phyloP scores from a whole-genome alignment of 2,888 invertebrate species.

The Drosophila borealis region DNA sequence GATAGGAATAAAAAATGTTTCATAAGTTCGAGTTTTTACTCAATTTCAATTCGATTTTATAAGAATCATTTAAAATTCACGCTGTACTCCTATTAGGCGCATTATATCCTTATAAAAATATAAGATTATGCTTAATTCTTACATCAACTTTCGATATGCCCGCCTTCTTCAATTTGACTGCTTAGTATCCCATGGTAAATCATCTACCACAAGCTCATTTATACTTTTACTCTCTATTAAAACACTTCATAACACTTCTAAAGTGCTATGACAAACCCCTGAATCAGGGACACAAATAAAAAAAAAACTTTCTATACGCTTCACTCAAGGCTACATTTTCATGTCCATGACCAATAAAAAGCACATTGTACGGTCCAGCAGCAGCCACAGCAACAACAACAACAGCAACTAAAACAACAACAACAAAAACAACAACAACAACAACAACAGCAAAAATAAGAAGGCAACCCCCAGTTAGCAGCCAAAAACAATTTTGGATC shows the following conservation, averaged over 20 bases:
- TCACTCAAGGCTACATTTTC: slow-evolving; percentile 54
- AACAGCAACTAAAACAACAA: slow-evolving; percentile 12
- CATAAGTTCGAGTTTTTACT: too few relatives aligned
- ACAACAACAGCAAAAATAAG: slow-evolving; percentile 4
- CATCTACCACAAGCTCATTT: not conserved
- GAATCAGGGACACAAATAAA: slow-evolving; percentile 2
- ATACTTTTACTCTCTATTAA: slow-evolving; percentile 4
- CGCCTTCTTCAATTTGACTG: too few relatives aligned
- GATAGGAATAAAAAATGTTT: too few relatives aligned
- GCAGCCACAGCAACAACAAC: slow-evolving; percentile 5
- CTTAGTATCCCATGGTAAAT: not conserved
- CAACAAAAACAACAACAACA: not conserved
- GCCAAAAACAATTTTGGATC: slow-evolving; percentile 44
- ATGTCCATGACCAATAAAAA: slow-evolving; percentile 72
- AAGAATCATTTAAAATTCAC: too few relatives aligned
- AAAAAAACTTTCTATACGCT: slow-evolving; percentile 8
- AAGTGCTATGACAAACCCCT: slow-evolving; percentile 16
- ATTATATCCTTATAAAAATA: too few relatives aligned
- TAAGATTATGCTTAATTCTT: too few relatives aligned
- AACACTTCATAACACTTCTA: slow-evolving; percentile 20
- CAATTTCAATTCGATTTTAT: too few relatives aligned
- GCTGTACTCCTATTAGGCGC: too few relatives aligned
- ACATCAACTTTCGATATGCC: too few relatives aligned
- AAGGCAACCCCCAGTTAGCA: slow-evolving; percentile 35
- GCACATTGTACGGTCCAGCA: slow-evolving; percentile 63